Base-by-base conservation (phyloP, 2,888 invertebrate genomes). In the Sicus ferrugineus region DNA sequence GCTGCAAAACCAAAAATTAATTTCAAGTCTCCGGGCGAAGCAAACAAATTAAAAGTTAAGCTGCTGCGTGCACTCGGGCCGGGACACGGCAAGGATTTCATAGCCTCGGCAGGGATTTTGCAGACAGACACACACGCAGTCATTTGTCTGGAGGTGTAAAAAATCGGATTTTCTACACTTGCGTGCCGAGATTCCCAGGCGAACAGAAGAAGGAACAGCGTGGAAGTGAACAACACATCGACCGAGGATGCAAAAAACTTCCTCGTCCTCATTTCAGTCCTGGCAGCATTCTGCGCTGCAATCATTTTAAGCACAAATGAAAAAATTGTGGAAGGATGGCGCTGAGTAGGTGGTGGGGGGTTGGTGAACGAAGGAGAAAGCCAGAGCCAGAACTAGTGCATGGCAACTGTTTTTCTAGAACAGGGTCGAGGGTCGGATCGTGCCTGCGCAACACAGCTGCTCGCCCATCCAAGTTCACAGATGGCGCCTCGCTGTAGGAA, bases 161-260 rank as follows among this genome's bases (percentile, higher is more conserved):
- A 73, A 71, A 62, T 31, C 71, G 72, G 69, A 70, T 72, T 71
- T 71, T 72, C 72, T 72, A 73, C 72, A 70, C 69, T 69, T 70
- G 71, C 75, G 68, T 74, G 69, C 67, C 66, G 54, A n/a, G 31
- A 42, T 46, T 19, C 56, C 31, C 65, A 70, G 75, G 75, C 72
- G 70, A 48, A 9, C 74, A 75, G 74, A 59, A 52, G 23, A 7
- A n/a, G n/a, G n/a, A n/a, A n/a, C 30, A 9, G 28, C n/a, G n/a
- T n/a, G n/a, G n/a, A 34, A 19, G 52, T 46, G 48, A 54, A 52
- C n/a, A 14, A 56, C 52, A 38, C 54, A 34, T 21, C 14, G 23
- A 11, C 30, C 5, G 4, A 38, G 19, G 5, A 48, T 3, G 19
- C 31, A 19, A 34, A 59, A 38, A 30, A 58, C n/a, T 19, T 59